These are phyloP conservation scores for Amiota communis DNA, from an alignment of 2,888 invertebrate genomes.

Conservation along the genomic window DNA sequence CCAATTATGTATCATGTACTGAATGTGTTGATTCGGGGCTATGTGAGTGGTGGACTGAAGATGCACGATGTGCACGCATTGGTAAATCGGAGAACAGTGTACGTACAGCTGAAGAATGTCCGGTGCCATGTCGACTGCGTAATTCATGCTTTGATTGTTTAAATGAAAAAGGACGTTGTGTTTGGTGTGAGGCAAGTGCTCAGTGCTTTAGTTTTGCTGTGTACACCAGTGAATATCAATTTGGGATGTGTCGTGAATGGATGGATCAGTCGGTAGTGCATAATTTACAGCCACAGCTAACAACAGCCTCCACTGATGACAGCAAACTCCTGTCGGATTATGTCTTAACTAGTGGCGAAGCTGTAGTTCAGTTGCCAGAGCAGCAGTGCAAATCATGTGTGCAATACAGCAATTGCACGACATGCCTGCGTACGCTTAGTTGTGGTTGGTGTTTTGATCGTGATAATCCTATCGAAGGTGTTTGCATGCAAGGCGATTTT, in stretches of 20 bases:
- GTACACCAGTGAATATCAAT: constrained; percentile 94
- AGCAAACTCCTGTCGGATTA: not conserved
- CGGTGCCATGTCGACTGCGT: constrained; percentile 85
- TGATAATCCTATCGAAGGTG: constrained; percentile 90
- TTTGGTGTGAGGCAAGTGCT: constrained; percentile 94
- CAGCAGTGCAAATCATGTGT: constrained; percentile 88
- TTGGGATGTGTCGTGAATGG: constrained; percentile 94
- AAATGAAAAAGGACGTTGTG: constrained; percentile 89
- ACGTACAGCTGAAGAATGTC: constrained; percentile 79
- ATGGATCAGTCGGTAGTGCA: constrained; percentile 82
- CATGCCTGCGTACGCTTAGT: constrained; percentile 86
- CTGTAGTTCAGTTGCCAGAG: constrained; percentile 39
- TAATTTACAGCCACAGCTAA: constrained; percentile 12
- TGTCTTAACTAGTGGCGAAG: not conserved
- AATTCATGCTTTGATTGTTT: constrained; percentile 87
- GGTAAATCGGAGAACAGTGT: constrained; percentile 84
- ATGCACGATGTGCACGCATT: constrained; percentile 87
- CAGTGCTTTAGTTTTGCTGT: constrained; percentile 97
- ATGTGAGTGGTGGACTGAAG: constrained; percentile 95
- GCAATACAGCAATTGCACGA: constrained; percentile 82
- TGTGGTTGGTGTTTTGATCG: constrained; percentile 96
- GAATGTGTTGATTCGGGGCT: constrained; percentile 84
- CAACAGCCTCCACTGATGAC: not conserved
- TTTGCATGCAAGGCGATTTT: constrained; percentile 90
- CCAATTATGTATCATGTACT: constrained; percentile 90